phyloP scores from a whole-genome alignment of 1,140 invertebrate species.

The Trachymyrmex cornetzi region DNA sequence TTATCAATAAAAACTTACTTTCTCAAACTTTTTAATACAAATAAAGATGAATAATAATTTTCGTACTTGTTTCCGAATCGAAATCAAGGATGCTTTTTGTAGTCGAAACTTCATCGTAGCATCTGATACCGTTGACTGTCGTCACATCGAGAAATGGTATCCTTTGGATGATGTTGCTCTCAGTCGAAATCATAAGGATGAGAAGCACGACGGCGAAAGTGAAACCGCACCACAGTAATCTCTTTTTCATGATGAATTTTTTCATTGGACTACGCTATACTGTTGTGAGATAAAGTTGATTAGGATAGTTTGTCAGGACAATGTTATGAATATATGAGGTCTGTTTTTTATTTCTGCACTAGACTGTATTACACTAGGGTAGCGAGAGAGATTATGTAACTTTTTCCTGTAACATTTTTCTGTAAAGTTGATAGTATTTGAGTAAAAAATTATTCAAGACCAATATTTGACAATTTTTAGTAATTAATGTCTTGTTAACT shows the following conservation, averaged over 20 bases:
- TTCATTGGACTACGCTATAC: background rate
- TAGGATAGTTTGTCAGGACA: background rate
- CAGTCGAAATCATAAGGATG: conserved; percentile 74
- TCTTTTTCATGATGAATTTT: conserved; percentile 72
- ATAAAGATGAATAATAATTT: background rate
- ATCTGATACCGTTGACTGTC: conserved; percentile 74
- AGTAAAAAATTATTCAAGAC: too few species aligned
- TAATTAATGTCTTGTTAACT: too few species aligned
- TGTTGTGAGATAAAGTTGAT: background rate
- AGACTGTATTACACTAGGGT: too few species aligned
- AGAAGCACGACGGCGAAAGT: conserved; percentile 71
- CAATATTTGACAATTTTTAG: too few species aligned
- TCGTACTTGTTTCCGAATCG: conserved; percentile 70
- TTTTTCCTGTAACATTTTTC: too few species aligned
- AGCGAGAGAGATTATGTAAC: too few species aligned
- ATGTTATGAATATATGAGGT: too few species aligned
- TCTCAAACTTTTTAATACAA: background rate
- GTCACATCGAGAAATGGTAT: conserved; percentile 67
- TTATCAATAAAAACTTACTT: background rate
- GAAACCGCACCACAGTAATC: conserved; percentile 69
- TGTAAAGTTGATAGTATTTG: too few species aligned
- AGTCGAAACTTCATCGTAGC: conserved; percentile 74
- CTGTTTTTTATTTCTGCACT: too few species aligned
- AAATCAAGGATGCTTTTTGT: conserved; percentile 72
- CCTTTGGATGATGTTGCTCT: conserved; percentile 71